phyloP scores from a whole-genome alignment of 53 echinoderm and acorn worm genomes.

The Zoroaster sp. region DNA sequence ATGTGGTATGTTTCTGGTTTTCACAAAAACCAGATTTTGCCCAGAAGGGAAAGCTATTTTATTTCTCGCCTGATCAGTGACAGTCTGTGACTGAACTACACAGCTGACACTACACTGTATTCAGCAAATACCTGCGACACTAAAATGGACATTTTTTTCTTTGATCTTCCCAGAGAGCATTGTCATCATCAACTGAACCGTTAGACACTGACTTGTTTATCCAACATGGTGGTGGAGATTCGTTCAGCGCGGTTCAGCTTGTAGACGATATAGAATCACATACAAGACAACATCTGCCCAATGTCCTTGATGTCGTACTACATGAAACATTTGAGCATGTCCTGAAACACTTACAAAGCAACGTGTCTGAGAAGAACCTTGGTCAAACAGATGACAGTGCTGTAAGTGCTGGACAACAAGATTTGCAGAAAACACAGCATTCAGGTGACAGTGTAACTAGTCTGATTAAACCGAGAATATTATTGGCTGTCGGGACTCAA shows the following conservation, averaged over 20 bases:
- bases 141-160: background rate
- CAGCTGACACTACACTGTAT: no score
- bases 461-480: background rate
- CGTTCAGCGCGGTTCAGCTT: constrained; percentile 72
- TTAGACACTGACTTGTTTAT: constrained; percentile 3
- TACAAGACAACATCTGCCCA: constrained; percentile 2
- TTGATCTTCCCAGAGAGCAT: background rate
- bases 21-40: no score
- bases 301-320: constrained; percentile 72
- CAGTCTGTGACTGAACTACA: no score
- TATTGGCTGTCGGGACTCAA: background rate
- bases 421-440: background rate
- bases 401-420: background rate
- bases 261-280: constrained; percentile 52
- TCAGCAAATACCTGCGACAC: no score
- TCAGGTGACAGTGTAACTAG: background rate
- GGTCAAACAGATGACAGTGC: background rate
- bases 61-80: no score
- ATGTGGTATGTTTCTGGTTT: no score
- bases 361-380: background rate
- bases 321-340: constrained; percentile 58
- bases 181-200: background rate
- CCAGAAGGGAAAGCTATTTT: no score
- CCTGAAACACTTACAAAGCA: background rate
- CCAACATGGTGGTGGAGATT: constrained; percentile 70